A percentile compares a stretch with the other conserved stretches of the same genome.
Evolutionary conservation across 2,113 vertebrate genomes (phyloP).

Genomic region (Gallinago media): DNA sequence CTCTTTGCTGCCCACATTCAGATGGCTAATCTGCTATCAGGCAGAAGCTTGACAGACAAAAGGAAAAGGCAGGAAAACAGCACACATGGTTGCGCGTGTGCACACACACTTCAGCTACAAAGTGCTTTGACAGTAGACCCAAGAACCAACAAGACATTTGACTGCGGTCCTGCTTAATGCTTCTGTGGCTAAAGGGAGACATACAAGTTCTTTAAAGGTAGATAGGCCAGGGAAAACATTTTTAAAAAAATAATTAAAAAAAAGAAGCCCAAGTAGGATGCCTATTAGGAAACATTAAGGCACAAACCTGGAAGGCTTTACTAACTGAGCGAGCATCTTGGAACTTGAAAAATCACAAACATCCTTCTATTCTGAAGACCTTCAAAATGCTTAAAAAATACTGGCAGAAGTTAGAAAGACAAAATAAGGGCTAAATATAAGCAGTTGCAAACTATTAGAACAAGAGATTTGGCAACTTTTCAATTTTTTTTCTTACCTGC

Average conservation of each 20-base stretch:
- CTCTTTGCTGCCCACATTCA: conserved; percentile 64
- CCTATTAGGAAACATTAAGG: not conserved
- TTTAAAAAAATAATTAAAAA: not conserved
- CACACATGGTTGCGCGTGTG: not conserved
- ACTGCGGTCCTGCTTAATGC: not conserved
- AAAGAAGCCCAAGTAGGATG: not conserved
- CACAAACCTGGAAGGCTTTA: not conserved
- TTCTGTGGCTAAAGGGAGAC: not conserved
- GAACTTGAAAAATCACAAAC: not conserved
- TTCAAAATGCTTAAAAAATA: not conserved
- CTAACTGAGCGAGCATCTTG: not conserved
- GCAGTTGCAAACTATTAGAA: not conserved
- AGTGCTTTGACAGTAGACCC: not conserved
- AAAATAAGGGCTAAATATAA: not conserved
- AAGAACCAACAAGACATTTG: not conserved
- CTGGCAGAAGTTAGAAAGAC: not conserved
- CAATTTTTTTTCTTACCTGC: not conserved
- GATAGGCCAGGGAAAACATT: not conserved
- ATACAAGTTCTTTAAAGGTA: not conserved
- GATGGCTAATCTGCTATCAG: conserved; percentile 67
- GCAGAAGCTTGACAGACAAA: conserved; percentile 67
- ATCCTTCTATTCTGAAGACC: not conserved
- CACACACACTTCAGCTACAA: not conserved
- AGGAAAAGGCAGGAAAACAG: conserved; percentile 50
- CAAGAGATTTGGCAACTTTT: not conserved